Evolutionary conservation across 1,140 invertebrate species (phyloP), one percentile per base, ranked within the genome.

Genomic region (Homalodisca vitripennis): DNA sequence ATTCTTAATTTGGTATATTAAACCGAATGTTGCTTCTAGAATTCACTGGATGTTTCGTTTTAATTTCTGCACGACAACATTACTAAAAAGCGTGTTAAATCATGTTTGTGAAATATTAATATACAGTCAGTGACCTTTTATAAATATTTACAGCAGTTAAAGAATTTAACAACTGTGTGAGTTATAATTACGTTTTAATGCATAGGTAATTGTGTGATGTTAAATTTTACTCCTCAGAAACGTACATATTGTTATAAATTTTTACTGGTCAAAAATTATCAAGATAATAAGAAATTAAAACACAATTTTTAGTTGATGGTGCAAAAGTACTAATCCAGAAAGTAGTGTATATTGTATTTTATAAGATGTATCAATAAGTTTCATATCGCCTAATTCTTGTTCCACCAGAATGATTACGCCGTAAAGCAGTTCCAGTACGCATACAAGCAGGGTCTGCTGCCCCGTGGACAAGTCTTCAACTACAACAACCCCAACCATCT

Each of bases 381-480:
- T 22, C 20, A 53, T 22, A 14, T 22, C 3, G 48, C 20, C 20
- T 22, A 53, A n/a, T 22, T 3, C n/a, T 27, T 60, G 3, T 31
- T 32, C 20, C 57, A 41, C 31, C 53, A 88, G 87, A 81, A 82
- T 75, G 79, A 80, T 66, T 75, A 82, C 53, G 80, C 82, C 31
- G 85, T 87, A 10, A 84, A 89, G 70, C 78, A 84, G 31, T 88
- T 89, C 79, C 70, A 84, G 2, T 76, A 83, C 47, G 74, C 77
- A 66, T 83, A 84, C 75, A 84, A 86, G 32, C 47, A 82, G n/a
- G 85, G 84, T 20, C 77, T 88, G 32, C 80, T 84, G 26, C 79
- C 86, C 0, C 82, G 81, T 69, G 85, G 84, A 66, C 82, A 84
- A 71, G 80, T 88, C 34, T 91, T 88, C 74, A 86, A 86, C 22